phyloP scores from a whole-genome alignment of 2,888 invertebrate species.

The Chrysolina americana region DNA sequence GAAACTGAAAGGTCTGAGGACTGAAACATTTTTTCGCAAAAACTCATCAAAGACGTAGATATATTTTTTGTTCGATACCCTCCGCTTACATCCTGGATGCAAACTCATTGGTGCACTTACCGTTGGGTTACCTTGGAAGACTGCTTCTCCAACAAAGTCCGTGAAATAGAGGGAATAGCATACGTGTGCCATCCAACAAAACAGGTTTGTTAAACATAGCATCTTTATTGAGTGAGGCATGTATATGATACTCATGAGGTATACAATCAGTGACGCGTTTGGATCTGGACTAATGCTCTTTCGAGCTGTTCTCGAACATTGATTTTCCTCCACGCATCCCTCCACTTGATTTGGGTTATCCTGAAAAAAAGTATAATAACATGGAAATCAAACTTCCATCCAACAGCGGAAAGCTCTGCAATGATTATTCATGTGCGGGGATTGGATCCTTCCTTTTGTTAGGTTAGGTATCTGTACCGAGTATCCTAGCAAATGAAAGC shows the following conservation, averaged over 20 bases:
- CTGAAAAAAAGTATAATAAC: neutral
- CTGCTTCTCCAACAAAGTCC: conserved; percentile 94
- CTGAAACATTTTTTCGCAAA: too few species aligned
- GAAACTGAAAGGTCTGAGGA: too few species aligned
- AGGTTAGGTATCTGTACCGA: too few species aligned
- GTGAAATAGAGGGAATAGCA: conserved; percentile 97
- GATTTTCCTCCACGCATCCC: neutral
- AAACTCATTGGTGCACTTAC: conserved; percentile 65
- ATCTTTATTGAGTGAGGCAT: conserved; percentile 91
- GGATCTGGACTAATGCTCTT: conserved; percentile 61
- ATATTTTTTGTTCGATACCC: too few species aligned
- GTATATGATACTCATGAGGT: conserved; percentile 89
- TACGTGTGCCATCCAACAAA: conserved; percentile 98
- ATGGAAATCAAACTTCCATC: neutral
- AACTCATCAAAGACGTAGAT: too few species aligned
- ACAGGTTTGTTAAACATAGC: conserved; percentile 93
- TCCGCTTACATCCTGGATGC: too few species aligned
- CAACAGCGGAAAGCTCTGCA: too few species aligned
- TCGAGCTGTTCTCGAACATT: conserved; percentile 39
- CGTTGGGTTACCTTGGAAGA: conserved; percentile 89
- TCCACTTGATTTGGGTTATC: conserved; percentile 1
- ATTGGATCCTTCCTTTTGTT: too few species aligned
- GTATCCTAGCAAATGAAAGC: too few species aligned
- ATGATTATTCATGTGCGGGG: too few species aligned
- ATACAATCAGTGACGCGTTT: conserved; percentile 78